Base-by-base conservation (phyloP, 2,888 invertebrate genomes). In the Oscheius sp. region DNA sequence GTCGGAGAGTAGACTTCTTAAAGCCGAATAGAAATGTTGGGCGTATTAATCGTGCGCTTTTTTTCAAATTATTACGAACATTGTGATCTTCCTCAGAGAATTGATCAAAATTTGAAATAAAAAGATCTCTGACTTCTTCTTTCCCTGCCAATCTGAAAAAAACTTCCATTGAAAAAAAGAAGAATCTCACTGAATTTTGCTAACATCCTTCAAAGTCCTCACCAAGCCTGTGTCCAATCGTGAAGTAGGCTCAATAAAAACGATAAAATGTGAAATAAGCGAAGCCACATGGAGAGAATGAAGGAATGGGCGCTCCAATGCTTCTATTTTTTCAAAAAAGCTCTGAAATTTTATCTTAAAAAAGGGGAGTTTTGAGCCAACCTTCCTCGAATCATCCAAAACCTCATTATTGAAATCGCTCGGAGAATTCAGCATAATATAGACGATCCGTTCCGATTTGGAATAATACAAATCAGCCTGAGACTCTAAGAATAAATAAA, bases 21-120 rank as follows among this genome's bases (percentile, higher is more conserved):
- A 95, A 96, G 81, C 93, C 91, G 88, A 97, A 95, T 25, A 97
- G 89, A 37, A 96, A 90, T 2, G 96, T 90, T 0, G 96, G 96
- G 39, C 94, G 92, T 86, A 95, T 95, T 0, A 92, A 90, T 39
- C 96, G 90, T 0, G 92, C 92, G 83, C 92, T 91, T 1, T 90
- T 87, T 66, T 91, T 88, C 52, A 37, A 50, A 8, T 17, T 48
- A 48, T 12, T 12, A 34, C 34, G 12, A 48, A 12, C 3, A 4
- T 48, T 48, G 8, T n/a, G n/a, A n/a, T n/a, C n/a, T n/a, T n/a
- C n/a, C n/a, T n/a, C 48, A 12, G 23, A 17, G 17, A 55, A 33
- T 2, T n/a, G 0, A n/a, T n/a, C n/a, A 17, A 20, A 63, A 29
- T 29, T 8, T 33, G 25, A 23, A n/a, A 29, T 6, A 25, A 45